These are phyloP conservation scores for Pitta sordida DNA, from an alignment of 2,113 vertebrate species.

Conservation along the genomic window DNA sequence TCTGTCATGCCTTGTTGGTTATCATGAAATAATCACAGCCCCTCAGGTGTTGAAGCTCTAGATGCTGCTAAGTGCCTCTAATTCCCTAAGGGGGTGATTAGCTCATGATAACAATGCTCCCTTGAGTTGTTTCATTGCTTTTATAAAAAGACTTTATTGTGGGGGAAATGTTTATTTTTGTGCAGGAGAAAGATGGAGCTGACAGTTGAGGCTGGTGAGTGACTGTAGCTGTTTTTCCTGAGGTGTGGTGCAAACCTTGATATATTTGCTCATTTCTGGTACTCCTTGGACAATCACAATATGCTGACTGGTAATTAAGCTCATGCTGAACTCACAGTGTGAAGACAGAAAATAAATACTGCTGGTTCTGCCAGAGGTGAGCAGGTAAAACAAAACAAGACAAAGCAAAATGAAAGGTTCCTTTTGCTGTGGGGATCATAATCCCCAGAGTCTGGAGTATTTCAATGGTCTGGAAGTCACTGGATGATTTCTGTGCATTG, in stretches of 20 bases:
- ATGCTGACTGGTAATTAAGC: constrained; percentile 32
- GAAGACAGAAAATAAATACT: constrained; percentile 51
- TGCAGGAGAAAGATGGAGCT: constrained; percentile 66
- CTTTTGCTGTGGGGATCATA: not conserved
- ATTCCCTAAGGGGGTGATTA: constrained; percentile 79
- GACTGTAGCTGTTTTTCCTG: constrained; percentile 62
- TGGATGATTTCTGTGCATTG: not conserved
- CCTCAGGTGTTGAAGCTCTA: constrained; percentile 69
- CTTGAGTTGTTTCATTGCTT: constrained; percentile 76
- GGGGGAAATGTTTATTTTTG: constrained; percentile 77
- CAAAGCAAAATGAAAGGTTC: not conserved
- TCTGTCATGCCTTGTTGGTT: constrained; percentile 70
- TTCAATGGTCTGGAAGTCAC: not conserved
- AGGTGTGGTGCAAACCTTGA: constrained; percentile 6
- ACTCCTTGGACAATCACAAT: constrained; percentile 31
- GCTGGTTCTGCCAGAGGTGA: constrained; percentile 48
- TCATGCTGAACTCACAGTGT: constrained; percentile 11
- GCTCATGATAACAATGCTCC: constrained; percentile 73
- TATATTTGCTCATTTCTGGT: constrained; percentile 55
- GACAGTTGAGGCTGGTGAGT: constrained; percentile 70
- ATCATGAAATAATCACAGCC: constrained; percentile 72
- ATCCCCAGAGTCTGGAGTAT: not conserved
- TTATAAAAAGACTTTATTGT: constrained; percentile 76
- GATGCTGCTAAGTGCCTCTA: constrained; percentile 71
- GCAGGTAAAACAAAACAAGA: constrained; percentile 23